Evolutionary conservation across 2,888 invertebrate genomes (phyloP).

Genomic region (Netelia fuscicornis): DNA sequence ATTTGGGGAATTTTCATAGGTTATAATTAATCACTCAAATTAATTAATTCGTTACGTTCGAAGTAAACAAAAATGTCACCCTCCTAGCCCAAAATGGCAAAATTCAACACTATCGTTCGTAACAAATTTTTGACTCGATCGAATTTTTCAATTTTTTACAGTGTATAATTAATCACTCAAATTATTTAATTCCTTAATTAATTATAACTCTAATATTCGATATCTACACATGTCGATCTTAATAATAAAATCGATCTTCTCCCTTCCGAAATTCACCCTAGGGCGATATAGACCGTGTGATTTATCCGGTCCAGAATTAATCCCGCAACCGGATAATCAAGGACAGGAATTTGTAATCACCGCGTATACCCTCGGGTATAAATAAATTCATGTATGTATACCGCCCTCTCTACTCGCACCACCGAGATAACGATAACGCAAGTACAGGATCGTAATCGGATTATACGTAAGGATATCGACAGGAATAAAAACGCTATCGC

Average conservation of each 20-base stretch:
- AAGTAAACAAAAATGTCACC: background rate
- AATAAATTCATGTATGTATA: slow-evolving; percentile 25
- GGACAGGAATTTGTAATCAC: slow-evolving; percentile 32
- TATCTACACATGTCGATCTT: too few species aligned
- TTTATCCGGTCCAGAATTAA: slow-evolving; percentile 6
- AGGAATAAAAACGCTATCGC: background rate
- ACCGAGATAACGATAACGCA: slow-evolving; percentile 42
- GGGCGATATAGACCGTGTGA: slow-evolving; percentile 1
- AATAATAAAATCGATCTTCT: too few species aligned
- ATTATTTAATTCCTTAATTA: too few species aligned
- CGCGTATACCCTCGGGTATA: background rate
- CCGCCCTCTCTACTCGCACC: background rate
- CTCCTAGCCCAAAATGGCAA: too few species aligned
- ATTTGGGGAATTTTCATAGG: too few species aligned
- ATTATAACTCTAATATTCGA: too few species aligned
- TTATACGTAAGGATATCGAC: slow-evolving; percentile 45
- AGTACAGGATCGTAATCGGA: slow-evolving; percentile 43
- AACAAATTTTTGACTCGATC: too few species aligned
- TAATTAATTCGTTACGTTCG: background rate
- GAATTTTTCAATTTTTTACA: too few species aligned
- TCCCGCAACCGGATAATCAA: slow-evolving; percentile 22
- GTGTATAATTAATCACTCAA: too few species aligned
- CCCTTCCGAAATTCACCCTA: too few species aligned
- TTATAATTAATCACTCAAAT: too few species aligned
- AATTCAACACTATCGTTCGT: too few species aligned